phyloP scores from a whole-genome alignment of 2,113 vertebrate species.

The Lathamus discolor region DNA sequence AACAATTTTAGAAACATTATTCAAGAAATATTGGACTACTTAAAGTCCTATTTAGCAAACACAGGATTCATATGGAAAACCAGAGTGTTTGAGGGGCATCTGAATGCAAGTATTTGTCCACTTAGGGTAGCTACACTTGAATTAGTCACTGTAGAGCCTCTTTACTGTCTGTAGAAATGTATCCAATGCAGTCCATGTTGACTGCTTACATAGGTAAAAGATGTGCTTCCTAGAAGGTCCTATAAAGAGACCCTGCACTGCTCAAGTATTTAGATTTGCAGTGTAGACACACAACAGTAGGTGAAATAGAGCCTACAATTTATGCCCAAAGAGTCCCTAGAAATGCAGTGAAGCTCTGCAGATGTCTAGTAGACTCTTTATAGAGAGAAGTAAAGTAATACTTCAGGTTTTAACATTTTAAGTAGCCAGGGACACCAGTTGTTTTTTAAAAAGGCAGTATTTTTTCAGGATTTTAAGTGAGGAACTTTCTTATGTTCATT shows the following conservation, averaged over 20 bases:
- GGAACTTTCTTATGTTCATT: not conserved
- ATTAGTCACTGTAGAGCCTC: not conserved
- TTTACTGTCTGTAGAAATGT: not conserved
- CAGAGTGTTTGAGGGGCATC: not conserved
- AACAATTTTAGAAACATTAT: not conserved
- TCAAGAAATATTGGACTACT: not conserved
- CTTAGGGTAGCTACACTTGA: not conserved
- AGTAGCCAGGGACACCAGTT: not conserved
- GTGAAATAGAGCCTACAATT: not conserved
- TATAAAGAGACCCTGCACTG: not conserved
- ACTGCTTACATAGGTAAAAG: not conserved
- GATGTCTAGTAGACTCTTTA: no score
- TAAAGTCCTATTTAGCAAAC: not conserved
- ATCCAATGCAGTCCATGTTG: not conserved
- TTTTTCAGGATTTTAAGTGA: not conserved
- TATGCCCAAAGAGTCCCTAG: not conserved
- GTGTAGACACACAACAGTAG: no score
- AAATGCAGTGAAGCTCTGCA: not conserved
- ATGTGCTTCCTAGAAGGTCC: not conserved
- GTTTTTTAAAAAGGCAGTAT: not conserved
- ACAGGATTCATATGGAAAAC: not conserved
- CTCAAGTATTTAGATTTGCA: not conserved
- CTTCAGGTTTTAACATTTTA: not conserved
- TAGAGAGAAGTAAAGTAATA: not conserved
- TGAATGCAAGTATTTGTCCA: not conserved